Evolutionary conservation across 2,797 vertebrate species (phyloP).

Genomic region (Streptopelia turtur): DNA sequence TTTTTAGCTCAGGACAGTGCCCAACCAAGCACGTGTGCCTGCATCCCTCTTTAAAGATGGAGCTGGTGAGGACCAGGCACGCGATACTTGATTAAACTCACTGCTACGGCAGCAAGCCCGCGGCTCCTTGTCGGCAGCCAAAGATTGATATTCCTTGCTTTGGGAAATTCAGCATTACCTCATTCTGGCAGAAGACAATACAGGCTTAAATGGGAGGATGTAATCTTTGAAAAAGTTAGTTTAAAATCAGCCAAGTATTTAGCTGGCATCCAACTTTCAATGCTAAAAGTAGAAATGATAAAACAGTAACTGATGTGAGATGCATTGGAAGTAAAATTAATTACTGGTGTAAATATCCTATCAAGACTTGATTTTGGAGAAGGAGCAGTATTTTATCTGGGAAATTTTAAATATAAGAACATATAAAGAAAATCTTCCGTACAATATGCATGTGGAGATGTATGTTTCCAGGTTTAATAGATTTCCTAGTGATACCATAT

Average conservation of each 20-base stretch:
- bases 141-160: not conserved
- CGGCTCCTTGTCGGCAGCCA: not conserved
- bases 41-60: not conserved
- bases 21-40: not conserved
- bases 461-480: not conserved
- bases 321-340: not conserved
- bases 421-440: not conserved
- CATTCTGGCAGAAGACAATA: not conserved
- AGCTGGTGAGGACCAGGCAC: not conserved
- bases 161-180: not conserved
- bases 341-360: not conserved
- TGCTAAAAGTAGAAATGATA: not conserved
- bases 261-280: not conserved
- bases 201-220: not conserved
- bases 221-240: not conserved
- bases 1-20: not conserved
- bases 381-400: not conserved
- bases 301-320: not conserved
- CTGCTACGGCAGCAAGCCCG: not conserved
- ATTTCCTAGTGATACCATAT: not conserved
- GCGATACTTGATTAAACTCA: not conserved
- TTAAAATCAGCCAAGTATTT: not conserved
- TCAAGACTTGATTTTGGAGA: not conserved
- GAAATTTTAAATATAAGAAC: not conserved
- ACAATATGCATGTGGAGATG: not conserved